Conservation (phyloP, 2,888 invertebrate genomes). For the Globia sparganii region DNA sequence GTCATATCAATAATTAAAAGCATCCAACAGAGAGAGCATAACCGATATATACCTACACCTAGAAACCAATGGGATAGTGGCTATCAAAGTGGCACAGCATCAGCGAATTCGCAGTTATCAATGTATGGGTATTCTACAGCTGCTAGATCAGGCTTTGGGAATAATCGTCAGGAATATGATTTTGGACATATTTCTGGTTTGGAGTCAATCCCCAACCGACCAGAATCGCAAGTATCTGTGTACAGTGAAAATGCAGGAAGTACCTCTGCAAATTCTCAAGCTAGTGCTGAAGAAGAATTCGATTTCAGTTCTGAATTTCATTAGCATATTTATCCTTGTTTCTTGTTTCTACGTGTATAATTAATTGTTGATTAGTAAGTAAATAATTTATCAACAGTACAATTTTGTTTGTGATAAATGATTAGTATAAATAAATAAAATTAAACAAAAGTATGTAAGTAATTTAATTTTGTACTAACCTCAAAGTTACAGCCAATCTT, state of each 20-base stretch:
- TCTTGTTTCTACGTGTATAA: slow-evolving; percentile 16
- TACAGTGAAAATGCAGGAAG: not conserved
- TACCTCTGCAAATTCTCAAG: slow-evolving; percentile 19
- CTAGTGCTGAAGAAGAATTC: slow-evolving; percentile 27
- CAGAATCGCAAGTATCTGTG: slow-evolving; percentile 11
- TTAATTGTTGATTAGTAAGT: slow-evolving; percentile 7
- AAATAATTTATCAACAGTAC: not conserved
- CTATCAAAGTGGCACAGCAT: slow-evolving; percentile 46
- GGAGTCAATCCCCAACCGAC: slow-evolving; percentile 11
- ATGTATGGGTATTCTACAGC: slow-evolving; percentile 19
- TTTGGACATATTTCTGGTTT: slow-evolving; percentile 24
- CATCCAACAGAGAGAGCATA: slow-evolving; percentile 60
- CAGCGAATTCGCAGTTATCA: slow-evolving; percentile 11
- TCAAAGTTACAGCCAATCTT: slow-evolving; percentile 63
- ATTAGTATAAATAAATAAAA: slow-evolving; percentile 51
- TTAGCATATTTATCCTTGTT: slow-evolving; percentile 2
- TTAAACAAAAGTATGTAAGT: slow-evolving; percentile 56
- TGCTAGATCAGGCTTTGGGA: slow-evolving; percentile 22
- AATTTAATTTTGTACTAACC: slow-evolving; percentile 60
- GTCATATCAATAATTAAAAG: slow-evolving; percentile 61
- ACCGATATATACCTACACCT: slow-evolving; percentile 61
- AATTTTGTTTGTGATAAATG: slow-evolving; percentile 18
- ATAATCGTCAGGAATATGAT: slow-evolving; percentile 10
- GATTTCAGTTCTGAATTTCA: slow-evolving; percentile 7
- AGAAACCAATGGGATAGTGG: slow-evolving; percentile 64